Evolutionary conservation across 2,113 vertebrate genomes (phyloP).

Genomic region (Chitala chitala): DNA sequence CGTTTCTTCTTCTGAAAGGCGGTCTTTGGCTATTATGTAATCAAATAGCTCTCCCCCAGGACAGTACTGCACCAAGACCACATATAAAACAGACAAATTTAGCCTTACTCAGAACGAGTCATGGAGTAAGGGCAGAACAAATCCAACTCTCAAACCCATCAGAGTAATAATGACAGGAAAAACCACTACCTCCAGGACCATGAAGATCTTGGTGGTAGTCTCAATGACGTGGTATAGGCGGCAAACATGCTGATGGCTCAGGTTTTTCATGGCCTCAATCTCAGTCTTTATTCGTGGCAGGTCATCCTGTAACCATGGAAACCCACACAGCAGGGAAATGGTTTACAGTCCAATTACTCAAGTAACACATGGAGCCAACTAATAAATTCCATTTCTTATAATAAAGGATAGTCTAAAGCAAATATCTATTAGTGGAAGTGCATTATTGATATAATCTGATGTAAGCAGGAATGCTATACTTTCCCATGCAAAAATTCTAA

Average conservation of each 20-base stretch:
- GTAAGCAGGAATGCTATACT: no score
- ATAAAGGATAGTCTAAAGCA: no score
- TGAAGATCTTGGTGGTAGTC: constrained; percentile 83
- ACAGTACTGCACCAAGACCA: constrained; percentile 71
- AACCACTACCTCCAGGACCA: constrained; percentile 81
- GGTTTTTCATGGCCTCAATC: constrained; percentile 88
- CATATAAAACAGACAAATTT: not conserved
- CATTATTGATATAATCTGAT: no score
- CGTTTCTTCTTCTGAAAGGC: constrained; percentile 82
- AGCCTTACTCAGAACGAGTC: not conserved
- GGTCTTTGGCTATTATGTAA: constrained; percentile 88
- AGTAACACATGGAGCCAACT: no score
- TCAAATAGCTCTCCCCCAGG: constrained; percentile 93
- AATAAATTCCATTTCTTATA: no score
- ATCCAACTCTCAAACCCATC: no score
- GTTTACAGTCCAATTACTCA: no score
- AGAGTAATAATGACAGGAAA: not conserved
- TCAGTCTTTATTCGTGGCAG: constrained; percentile 85
- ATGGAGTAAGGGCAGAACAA: not conserved
- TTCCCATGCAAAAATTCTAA: no score
- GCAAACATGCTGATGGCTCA: constrained; percentile 89
- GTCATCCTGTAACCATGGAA: constrained; percentile 67
- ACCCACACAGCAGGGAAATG: constrained; percentile 20
- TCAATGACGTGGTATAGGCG: constrained; percentile 88
- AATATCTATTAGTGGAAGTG: no score